Evolutionary conservation across 2,113 vertebrate genomes (phyloP), one percentile per base, ranked within the genome.

Genomic region (Neomonachus schauinslandi): DNA sequence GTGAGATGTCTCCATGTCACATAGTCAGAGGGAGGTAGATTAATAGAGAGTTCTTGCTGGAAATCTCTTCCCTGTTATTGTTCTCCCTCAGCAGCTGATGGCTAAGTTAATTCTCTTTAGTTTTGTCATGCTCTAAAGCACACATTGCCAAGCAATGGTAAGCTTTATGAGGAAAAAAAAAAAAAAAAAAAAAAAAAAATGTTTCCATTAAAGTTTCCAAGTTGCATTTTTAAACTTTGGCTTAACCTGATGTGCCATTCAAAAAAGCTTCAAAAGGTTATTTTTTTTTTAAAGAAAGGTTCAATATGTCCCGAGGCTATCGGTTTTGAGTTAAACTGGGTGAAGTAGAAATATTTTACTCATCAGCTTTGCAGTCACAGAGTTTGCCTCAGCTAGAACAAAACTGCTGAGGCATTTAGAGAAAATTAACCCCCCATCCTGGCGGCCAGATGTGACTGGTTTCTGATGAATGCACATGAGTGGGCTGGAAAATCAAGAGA

Each of bases 381-480:
- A 99, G 99, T 99, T 99, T 99, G 99, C 99, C 99, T 99, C 99
- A 99, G 99, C 99, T 99, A 99, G 99, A 99, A 99, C 99, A 99
- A 99, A 99, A 99, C 99, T 99, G 99, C 99, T 99, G 99, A 99
- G 99, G 99, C 99, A 99, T 99, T 99, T 99, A 99, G 99, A 99
- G 99, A 99, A 99, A 99, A 99, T 99, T 99, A 99, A 99, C 99
- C 99, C 99, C 99, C 99, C 99, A 99, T 99, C 99, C 99, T 99
- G 99, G 99, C 99, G 99, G 99, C 99, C 99, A 99, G 99, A 99
- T 99, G 99, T 99, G 99, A 99, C 99, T 99, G 99, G 99, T 99
- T 99, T 99, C 99, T 99, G 99, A 99, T 99, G 99, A 99, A 99
- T 99, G 99, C 99, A 99, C 99, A 99, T 99, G 99, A 99, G 99